Conservation (phyloP, 2,888 invertebrate genomes). For the Troides aeacus region DNA sequence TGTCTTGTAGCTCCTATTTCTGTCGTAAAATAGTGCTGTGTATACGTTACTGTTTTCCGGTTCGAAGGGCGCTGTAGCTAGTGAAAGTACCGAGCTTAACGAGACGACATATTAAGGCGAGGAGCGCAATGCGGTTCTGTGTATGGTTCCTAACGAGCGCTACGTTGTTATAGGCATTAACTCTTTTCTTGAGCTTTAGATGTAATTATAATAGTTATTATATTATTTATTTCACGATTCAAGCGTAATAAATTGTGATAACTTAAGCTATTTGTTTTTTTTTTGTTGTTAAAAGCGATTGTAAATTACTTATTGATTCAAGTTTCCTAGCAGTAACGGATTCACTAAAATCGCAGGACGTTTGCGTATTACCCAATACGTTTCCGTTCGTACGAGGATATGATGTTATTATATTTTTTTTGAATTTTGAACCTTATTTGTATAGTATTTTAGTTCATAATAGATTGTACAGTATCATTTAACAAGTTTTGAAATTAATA, state of each 20-base stretch:
- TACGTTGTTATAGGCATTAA: no score
- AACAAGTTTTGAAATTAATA: neutral
- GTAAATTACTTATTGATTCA: conserved; percentile 23
- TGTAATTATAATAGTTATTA: no score
- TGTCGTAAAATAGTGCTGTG: no score
- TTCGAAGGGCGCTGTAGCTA: no score
- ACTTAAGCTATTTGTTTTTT: neutral
- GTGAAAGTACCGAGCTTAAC: no score
- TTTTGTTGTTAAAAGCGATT: neutral
- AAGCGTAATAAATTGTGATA: neutral
- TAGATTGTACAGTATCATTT: neutral
- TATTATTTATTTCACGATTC: no score
- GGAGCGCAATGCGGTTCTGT: no score
- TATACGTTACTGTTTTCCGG: no score
- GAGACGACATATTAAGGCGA: no score
- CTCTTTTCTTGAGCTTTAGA: no score
- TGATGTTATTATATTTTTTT: conserved; percentile 16
- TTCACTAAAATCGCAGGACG: conserved; percentile 39
- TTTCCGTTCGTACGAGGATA: conserved; percentile 44
- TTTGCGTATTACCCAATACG: conserved; percentile 43
- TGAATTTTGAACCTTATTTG: conserved; percentile 2
- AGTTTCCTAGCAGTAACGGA: conserved; percentile 40
- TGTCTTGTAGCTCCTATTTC: no score
- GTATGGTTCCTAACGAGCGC: no score
- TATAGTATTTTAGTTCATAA: neutral